These are phyloP conservation scores for Drosophila meridiana DNA, from an alignment of 2,888 invertebrate species.

Conservation along the genomic window DNA sequence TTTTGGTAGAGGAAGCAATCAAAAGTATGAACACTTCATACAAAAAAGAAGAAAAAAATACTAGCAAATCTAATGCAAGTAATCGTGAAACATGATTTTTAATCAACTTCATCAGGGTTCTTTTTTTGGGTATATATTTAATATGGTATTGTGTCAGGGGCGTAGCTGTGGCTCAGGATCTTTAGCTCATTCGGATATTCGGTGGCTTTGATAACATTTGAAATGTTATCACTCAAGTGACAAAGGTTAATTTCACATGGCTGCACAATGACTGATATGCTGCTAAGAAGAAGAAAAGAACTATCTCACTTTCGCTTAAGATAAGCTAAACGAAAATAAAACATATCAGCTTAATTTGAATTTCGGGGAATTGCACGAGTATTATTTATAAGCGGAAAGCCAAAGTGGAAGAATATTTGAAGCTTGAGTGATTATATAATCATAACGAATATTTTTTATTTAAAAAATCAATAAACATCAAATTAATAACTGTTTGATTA, in stretches of 20 bases:
- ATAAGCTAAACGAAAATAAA: constrained; percentile 15
- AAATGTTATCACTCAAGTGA: neutral
- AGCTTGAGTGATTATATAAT: neutral
- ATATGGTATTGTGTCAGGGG: neutral
- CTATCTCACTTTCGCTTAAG: neutral
- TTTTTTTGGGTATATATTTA: neutral
- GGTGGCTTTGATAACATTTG: neutral
- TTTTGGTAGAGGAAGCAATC: constrained; percentile 35
- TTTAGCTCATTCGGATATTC: neutral
- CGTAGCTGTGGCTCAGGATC: neutral
- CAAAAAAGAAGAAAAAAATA: neutral
- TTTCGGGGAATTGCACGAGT: constrained; percentile 1
- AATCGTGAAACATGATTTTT: constrained; percentile 23
- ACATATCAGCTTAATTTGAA: constrained; percentile 11
- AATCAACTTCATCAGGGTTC: constrained; percentile 16
- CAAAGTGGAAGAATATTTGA: neutral
- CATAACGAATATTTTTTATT: neutral
- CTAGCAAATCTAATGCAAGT: constrained; percentile 19
- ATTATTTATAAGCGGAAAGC: neutral
- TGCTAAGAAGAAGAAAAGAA: neutral
- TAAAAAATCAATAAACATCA: too few species aligned
- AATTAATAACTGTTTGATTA: too few species aligned
- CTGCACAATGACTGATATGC: constrained; percentile 11
- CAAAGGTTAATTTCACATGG: neutral
- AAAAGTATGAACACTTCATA: constrained; percentile 29